Evolutionary conservation across 2,797 vertebrate species (phyloP), one percentile per base, ranked within the genome.

Genomic region (Dallia pectoralis): DNA sequence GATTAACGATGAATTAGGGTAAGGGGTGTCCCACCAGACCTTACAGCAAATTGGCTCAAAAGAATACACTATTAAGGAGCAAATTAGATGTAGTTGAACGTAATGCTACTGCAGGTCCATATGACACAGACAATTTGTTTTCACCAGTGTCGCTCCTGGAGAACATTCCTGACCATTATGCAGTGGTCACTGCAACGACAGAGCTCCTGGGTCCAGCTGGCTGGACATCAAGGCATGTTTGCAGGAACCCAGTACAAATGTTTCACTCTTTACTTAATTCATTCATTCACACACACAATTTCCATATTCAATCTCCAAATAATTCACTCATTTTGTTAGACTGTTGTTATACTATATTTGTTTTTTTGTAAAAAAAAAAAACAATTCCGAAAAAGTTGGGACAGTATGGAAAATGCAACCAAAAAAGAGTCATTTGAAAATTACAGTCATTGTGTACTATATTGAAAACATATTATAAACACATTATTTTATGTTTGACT

Each of bases 181-280:
- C 94, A 95, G 76, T 96, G 94, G 91, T 94, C 95, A 4, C 87
- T 93, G 76, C 78, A 86, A 15, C 89, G 91, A 53, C 95, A 94
- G 82, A 94, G 92, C 78, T 94, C 95, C 73, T 96, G 95, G 95
- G 93, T 96, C 79, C 95, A 96, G 87, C 90, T 96, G 72, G 95
- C 94, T 12, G 96, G 95, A 84, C 96, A 97, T 67, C 93, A 95
- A 91, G 95, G 96, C 93, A 89, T 32, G 86, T 83, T 72, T 78
- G 44, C n/a, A 40, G 14, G 25, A 70, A 29, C 30, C 18, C 44
- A 19, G 25, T 14, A 9, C 40, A 44, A 63, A 27, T 63, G 27
- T 63, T 29, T 67, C 48, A 71, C 16, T 15, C 12, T 44, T 14
- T 25, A 22, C 69, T 4, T 9, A 15, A 30, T 22, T 44, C 48